Percentiles rank a stretch among this genome's conserved stretches.
phyloP scores from a whole-genome alignment of 2,888 invertebrate genomes.

The Megamerina dolium region DNA sequence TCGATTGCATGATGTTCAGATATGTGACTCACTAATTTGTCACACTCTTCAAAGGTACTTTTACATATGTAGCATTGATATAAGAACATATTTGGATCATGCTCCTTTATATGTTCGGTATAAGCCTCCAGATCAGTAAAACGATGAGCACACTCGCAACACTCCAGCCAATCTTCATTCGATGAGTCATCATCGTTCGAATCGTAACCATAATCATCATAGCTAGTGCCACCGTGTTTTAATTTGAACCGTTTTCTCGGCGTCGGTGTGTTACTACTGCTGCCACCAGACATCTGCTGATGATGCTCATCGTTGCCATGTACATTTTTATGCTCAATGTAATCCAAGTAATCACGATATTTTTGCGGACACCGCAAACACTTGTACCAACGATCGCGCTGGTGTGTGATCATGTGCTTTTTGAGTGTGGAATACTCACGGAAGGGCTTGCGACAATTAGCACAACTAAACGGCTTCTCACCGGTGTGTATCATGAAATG shows the following conservation, averaged over 20 bases:
- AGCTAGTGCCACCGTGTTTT: conserved; percentile 11
- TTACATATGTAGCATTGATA: conserved; percentile 36
- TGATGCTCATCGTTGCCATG: conserved; percentile 28
- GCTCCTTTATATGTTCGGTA: conserved; percentile 40
- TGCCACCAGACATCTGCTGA: background rate
- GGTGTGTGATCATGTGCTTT: conserved; percentile 46
- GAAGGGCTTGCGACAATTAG: conserved; percentile 43
- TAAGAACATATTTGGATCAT: conserved; percentile 28
- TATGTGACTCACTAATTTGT: conserved; percentile 30
- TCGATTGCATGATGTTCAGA: conserved; percentile 20
- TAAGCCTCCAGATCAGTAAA: conserved; percentile 40
- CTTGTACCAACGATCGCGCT: conserved; percentile 44
- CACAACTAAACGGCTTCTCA: conserved; percentile 46
- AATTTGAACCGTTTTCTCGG: conserved; percentile 15
- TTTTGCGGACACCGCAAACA: conserved; percentile 38
- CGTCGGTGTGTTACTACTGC: conserved; percentile 1
- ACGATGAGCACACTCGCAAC: conserved; percentile 40
- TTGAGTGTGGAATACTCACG: conserved; percentile 46
- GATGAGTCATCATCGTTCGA: conserved; percentile 34
- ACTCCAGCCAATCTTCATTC: conserved; percentile 40
- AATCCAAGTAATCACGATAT: conserved; percentile 42
- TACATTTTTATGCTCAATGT: conserved; percentile 36
- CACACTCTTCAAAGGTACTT: conserved; percentile 26
- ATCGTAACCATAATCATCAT: conserved; percentile 17
- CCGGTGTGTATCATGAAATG: conserved; percentile 49